Evolutionary conservation across 2,113 vertebrate species (phyloP).

Genomic region (Isurus oxyrinchus): DNA sequence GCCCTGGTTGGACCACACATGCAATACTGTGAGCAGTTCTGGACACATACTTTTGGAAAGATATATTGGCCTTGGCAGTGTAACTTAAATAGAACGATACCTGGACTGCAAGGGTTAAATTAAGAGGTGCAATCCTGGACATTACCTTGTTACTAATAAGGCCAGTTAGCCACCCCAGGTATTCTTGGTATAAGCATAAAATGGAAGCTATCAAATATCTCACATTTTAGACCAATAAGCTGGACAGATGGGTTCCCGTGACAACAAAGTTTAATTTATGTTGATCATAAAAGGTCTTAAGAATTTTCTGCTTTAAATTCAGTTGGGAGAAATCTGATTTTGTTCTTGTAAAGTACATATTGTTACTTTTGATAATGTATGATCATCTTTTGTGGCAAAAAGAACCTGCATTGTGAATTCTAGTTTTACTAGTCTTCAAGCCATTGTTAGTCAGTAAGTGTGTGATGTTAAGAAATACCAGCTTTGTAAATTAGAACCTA

Average conservation of each 20-base stretch:
- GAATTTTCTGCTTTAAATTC: not conserved
- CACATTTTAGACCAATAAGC: no score
- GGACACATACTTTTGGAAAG: no score
- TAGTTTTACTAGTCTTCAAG: not conserved
- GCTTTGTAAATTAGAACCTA: not conserved
- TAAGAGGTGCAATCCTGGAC: no score
- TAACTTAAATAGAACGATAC: no score
- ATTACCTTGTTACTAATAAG: no score
- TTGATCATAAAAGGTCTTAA: not conserved
- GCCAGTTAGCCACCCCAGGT: not conserved
- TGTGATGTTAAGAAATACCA: not conserved
- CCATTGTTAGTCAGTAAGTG: not conserved
- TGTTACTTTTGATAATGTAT: not conserved
- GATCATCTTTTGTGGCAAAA: not conserved
- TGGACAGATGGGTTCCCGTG: not conserved
- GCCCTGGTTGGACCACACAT: no score
- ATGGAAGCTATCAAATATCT: not conserved
- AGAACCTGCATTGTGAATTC: not conserved
- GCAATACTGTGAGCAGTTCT: no score
- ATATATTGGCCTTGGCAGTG: no score
- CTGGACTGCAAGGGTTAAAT: no score
- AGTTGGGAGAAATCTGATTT: not conserved
- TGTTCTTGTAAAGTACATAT: not conserved
- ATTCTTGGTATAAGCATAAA: not conserved
- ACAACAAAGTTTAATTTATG: not conserved